phyloP scores from a whole-genome alignment of 2,797 vertebrate genomes.

The Agapornis canus region DNA sequence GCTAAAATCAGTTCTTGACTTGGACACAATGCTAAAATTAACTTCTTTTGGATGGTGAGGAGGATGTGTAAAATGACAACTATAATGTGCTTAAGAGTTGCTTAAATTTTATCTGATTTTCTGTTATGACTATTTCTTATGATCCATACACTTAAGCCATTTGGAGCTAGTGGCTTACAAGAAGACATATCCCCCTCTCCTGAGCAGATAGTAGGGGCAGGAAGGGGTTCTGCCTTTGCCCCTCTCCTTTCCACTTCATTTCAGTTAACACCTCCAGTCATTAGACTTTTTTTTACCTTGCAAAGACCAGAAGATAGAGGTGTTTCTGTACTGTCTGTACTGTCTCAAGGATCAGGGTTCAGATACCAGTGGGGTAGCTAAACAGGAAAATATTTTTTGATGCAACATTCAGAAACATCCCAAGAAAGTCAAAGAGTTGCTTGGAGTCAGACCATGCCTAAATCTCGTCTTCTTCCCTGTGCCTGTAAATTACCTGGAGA shows the following conservation, averaged over 20 bases:
- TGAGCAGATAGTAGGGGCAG: neutral
- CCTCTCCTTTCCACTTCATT: neutral
- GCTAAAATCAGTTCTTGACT: neutral
- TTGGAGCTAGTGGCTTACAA: neutral
- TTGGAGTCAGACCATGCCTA: neutral
- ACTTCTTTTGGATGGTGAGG: neutral
- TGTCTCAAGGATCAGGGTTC: neutral
- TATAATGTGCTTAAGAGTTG: fast-evolving
- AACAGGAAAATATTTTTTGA: neutral
- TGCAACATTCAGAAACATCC: neutral
- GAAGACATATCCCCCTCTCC: fast-evolving
- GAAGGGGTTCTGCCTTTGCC: neutral
- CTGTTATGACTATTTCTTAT: neutral
- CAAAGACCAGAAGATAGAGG: neutral
- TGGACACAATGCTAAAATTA: neutral
- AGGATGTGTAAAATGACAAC: neutral
- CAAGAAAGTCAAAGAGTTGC: fast-evolving
- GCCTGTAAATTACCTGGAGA: neutral
- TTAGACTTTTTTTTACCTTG: neutral
- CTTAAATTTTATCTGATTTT: neutral
- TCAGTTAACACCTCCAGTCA: neutral
- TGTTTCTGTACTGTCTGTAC: neutral
- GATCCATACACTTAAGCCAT: neutral
- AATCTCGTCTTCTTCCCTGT: neutral
- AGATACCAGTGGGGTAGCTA: neutral